Evolutionary conservation across 1,140 invertebrate species (phyloP).

Genomic region (Macrocentrus cingulum): DNA sequence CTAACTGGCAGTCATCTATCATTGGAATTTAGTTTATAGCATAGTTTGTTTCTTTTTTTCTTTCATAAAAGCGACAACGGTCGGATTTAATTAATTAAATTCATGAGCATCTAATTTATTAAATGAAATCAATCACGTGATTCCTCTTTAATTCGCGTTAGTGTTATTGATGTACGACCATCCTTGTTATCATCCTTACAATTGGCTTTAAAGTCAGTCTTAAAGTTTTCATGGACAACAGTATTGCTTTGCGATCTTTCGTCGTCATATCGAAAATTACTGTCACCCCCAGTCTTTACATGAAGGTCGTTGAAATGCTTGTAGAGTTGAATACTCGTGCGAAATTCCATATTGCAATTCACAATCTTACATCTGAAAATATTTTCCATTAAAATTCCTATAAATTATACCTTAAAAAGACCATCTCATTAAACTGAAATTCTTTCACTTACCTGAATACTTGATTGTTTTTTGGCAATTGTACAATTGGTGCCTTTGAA

Average conservation of each 20-base stretch:
- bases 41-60: too few species aligned
- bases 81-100: too few species aligned
- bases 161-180: slow-evolving; percentile 30
- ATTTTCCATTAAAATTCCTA: too few species aligned
- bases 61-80: too few species aligned
- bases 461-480: slow-evolving; percentile 46
- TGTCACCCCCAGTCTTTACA: slow-evolving; percentile 52
- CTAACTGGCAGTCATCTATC: too few species aligned
- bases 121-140: slow-evolving; percentile 40
- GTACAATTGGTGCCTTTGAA: slow-evolving; percentile 43
- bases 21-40: too few species aligned
- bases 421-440: too few species aligned
- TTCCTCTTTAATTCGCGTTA: slow-evolving; percentile 40
- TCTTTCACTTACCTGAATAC: slow-evolving; percentile 51
- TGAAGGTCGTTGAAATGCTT: slow-evolving; percentile 51
- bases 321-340: slow-evolving; percentile 41
- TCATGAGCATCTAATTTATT: too few species aligned
- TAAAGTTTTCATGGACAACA: slow-evolving; percentile 48
- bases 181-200: slow-evolving; percentile 40
- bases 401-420: too few species aligned
- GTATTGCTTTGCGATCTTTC: slow-evolving; percentile 44
- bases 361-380: slow-evolving; percentile 47
- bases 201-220: slow-evolving; percentile 58
- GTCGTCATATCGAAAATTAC: slow-evolving; percentile 45
- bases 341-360: slow-evolving; percentile 49